A percentile compares a stretch with the other conserved stretches of the same genome.
Conservation (phyloP, 2,888 invertebrate genomes). For the Torymus auratus region DNA sequence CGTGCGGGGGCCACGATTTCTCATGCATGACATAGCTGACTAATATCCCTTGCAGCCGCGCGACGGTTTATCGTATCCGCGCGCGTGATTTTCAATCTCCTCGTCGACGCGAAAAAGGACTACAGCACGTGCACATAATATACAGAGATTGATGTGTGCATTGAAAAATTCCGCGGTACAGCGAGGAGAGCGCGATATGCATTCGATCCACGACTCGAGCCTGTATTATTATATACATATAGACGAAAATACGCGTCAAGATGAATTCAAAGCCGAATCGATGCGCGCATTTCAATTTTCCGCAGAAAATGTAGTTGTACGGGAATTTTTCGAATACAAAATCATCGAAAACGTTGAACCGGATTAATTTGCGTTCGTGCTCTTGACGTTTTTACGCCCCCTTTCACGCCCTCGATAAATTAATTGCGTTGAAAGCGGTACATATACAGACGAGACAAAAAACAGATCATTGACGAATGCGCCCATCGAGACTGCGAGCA, state of each 20-base stretch:
- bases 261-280: too few species aligned
- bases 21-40: background rate
- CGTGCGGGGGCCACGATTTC: too few species aligned
- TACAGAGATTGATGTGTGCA: too few species aligned
- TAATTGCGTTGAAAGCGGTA: conserved; percentile 5
- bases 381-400: background rate
- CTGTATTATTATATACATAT: too few species aligned
- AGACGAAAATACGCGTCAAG: too few species aligned
- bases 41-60: background rate
- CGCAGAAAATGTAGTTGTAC: too few species aligned
- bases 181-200: too few species aligned
- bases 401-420: background rate
- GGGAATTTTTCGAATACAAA: too few species aligned
- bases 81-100: conserved; percentile 1
- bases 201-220: too few species aligned
- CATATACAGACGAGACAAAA: background rate
- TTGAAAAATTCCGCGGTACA: too few species aligned
- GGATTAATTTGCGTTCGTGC: conserved; percentile 22
- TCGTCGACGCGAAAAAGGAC: background rate
- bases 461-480: background rate
- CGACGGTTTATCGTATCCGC: background rate
- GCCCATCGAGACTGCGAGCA: background rate
- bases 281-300: too few species aligned
- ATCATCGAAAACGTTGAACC: background rate
- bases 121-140: too few species aligned